These are phyloP conservation scores for Gallirallus australis DNA, from an alignment of 2,797 vertebrate genomes.

Conservation along the genomic window DNA sequence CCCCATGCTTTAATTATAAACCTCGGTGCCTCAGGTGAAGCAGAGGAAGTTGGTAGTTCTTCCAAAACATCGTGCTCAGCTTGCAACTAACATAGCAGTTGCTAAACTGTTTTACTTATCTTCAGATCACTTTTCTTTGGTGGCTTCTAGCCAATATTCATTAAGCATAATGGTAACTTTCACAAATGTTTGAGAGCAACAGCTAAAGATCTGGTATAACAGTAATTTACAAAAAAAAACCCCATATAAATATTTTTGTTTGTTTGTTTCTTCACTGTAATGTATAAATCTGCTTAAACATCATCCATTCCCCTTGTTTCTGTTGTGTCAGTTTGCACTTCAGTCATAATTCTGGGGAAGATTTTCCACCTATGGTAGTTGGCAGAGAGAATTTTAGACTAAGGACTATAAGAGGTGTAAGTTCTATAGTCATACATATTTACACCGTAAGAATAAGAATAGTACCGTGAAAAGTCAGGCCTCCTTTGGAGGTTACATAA, in stretches of 20 bases:
- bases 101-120: not conserved
- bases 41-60: not conserved
- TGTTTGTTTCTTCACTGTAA: too few species aligned
- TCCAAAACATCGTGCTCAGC: not conserved
- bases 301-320: not conserved
- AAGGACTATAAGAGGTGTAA: not conserved
- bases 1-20: not conserved
- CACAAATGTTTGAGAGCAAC: not conserved
- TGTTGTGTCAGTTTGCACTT: not conserved
- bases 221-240: not conserved
- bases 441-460: not conserved
- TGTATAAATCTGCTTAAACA: not conserved
- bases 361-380: not conserved
- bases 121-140: not conserved
- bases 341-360: not conserved
- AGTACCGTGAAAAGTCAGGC: not conserved
- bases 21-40: not conserved
- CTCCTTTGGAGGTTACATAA: not conserved
- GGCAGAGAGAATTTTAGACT: not conserved
- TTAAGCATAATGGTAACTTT: not conserved
- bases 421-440: not conserved
- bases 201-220: not conserved
- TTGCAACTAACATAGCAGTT: not conserved
- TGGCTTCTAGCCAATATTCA: not conserved
- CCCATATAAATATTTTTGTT: not conserved